Conservation (phyloP, 2,797 vertebrate genomes). For the Lithobates sylvaticus region DNA sequence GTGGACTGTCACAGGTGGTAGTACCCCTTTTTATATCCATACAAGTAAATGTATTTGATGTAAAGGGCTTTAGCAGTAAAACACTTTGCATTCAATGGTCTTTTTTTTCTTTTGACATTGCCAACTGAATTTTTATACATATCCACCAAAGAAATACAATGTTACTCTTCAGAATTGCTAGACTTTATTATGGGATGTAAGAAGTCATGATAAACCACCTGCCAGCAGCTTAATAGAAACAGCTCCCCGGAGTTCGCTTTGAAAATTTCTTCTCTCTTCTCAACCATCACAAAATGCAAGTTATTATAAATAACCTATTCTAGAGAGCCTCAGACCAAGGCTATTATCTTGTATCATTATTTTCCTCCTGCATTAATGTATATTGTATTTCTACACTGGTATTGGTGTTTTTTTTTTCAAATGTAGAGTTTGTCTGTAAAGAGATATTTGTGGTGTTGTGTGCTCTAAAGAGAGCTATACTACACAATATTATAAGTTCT, state of each 20-base stretch:
- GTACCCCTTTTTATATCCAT: conserved; percentile 58
- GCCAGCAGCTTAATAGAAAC: conserved; percentile 62
- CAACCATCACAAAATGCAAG: conserved; percentile 51
- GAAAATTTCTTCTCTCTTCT: conserved; percentile 52
- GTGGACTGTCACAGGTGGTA: conserved; percentile 72
- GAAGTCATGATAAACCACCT: conserved; percentile 61
- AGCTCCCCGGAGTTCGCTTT: conserved; percentile 53
- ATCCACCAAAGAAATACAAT: conserved; percentile 58
- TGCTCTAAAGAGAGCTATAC: background rate
- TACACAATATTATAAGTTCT: background rate
- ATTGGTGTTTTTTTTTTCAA: background rate
- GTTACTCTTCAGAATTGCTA: conserved; percentile 50
- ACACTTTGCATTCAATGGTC: conserved; percentile 52
- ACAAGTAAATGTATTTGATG: conserved; percentile 22
- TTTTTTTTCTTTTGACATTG: conserved; percentile 37
- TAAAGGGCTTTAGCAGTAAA: conserved; percentile 39
- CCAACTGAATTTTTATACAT: conserved; percentile 46
- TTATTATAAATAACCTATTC: conserved; percentile 59
- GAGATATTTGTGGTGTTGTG: background rate
- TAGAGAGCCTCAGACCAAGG: conserved; percentile 33
- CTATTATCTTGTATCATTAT: conserved; percentile 51
- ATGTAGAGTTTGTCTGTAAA: background rate
- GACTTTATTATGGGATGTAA: conserved; percentile 60
- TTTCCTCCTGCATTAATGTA: conserved; percentile 44
- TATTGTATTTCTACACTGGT: conserved; percentile 22